These are phyloP conservation scores for Conus betulinus DNA, from an alignment of 1,140 invertebrate genomes.

Conservation along the genomic window DNA sequence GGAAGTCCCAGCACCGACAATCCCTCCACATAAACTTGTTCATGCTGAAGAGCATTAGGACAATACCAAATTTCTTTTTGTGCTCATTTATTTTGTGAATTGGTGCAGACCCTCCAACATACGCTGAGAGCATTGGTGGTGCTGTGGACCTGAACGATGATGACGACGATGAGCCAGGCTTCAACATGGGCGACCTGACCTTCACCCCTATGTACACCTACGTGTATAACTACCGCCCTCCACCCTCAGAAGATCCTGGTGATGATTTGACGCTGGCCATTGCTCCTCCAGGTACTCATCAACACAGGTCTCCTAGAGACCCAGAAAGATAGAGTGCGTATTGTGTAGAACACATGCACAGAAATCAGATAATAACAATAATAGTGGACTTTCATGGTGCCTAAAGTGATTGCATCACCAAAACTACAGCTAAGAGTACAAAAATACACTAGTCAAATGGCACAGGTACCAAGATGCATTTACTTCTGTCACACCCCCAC, in stretches of 20 bases:
- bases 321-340: background rate
- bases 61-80: too few species aligned
- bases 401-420: background rate
- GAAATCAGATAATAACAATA: too few species aligned
- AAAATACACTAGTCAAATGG: too few species aligned
- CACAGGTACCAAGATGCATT: too few species aligned
- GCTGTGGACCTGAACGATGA: conserved; percentile 76
- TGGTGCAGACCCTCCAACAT: conserved; percentile 76
- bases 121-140: conserved; percentile 76
- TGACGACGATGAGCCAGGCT: conserved; percentile 67
- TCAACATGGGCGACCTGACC: conserved; percentile 71
- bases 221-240: conserved; percentile 76
- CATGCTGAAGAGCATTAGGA: too few species aligned
- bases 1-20: too few species aligned
- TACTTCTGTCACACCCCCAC: too few species aligned
- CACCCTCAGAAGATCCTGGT: conserved; percentile 59
- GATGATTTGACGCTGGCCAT: conserved; percentile 10
- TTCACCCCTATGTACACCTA: conserved; percentile 78
- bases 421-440: background rate
- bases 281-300: background rate
- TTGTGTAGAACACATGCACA: background rate
- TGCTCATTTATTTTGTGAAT: too few species aligned
- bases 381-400: background rate
- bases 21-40: too few species aligned
- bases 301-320: background rate